Conservation (phyloP, 2,888 invertebrate species). For the Carterocephalus palaemon region DNA sequence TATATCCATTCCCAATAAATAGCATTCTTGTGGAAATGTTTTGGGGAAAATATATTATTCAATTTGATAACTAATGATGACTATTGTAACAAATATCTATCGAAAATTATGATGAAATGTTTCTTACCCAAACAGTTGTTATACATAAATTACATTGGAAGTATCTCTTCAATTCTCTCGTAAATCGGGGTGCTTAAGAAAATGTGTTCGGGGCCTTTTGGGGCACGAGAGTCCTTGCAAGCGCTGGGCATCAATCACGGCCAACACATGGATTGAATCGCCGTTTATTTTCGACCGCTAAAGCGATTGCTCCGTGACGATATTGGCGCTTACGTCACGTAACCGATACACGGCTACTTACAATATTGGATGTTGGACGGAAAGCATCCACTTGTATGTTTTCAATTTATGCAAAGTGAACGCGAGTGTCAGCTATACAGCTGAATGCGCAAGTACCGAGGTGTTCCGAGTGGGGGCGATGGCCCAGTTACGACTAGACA, state of each 20-base stretch:
- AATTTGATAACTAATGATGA: too few species aligned
- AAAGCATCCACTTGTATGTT: conserved; percentile 2
- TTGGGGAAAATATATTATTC: too few species aligned
- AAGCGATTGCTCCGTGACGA: conserved; percentile 12
- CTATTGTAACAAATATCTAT: too few species aligned
- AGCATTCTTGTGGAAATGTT: too few species aligned
- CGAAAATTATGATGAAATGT: too few species aligned
- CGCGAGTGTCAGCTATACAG: neutral
- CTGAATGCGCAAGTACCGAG: neutral
- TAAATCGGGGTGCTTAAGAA: neutral
- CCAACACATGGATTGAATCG: conserved; percentile 1
- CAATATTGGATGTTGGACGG: conserved; percentile 15
- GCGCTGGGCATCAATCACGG: conserved; percentile 10
- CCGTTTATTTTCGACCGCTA: conserved; percentile 7
- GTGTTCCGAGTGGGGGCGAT: neutral
- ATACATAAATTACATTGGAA: too few species aligned
- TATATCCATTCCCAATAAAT: too few species aligned
- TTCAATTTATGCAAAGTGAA: neutral
- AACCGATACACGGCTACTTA: conserved; percentile 15
- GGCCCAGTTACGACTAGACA: neutral
- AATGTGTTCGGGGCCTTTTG: neutral
- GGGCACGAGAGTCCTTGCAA: conserved; percentile 1
- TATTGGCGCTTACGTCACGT: conserved; percentile 14
- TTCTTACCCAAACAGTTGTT: too few species aligned
- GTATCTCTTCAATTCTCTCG: too few species aligned